Conservation (phyloP, 2,797 vertebrate genomes). For the Sebastes minor region DNA sequence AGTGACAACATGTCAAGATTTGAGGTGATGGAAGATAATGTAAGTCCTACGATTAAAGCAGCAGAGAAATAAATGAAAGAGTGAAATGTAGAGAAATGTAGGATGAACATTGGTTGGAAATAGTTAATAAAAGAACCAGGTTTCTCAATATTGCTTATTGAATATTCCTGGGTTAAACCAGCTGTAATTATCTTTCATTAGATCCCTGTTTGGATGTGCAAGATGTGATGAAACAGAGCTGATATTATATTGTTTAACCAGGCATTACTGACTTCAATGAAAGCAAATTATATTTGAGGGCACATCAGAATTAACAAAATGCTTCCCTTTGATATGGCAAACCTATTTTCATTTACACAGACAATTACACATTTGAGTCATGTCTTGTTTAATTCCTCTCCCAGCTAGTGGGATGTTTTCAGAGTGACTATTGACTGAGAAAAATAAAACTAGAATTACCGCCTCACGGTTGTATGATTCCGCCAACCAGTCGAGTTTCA, state of each 20-base stretch:
- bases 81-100: neutral
- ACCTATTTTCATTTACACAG: neutral
- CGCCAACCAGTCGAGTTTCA: too few relatives aligned
- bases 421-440: neutral
- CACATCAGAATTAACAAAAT: neutral
- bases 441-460: neutral
- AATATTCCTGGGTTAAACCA: slow-evolving; percentile 3
- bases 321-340: neutral
- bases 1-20: neutral
- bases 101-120: neutral
- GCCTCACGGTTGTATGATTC: too few relatives aligned
- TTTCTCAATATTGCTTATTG: neutral
- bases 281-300: neutral
- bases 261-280: neutral
- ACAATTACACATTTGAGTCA: neutral
- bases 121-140: neutral
- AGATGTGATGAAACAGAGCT: neutral
- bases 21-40: neutral
- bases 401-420: neutral
- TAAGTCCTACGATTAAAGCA: neutral
- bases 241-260: neutral
- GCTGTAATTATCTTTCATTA: slow-evolving; percentile 30
- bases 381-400: neutral
- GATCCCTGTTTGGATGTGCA: neutral
- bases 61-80: neutral